Conservation (phyloP, 2,797 vertebrate genomes). For the Neosilurus hyrtlii region DNA sequence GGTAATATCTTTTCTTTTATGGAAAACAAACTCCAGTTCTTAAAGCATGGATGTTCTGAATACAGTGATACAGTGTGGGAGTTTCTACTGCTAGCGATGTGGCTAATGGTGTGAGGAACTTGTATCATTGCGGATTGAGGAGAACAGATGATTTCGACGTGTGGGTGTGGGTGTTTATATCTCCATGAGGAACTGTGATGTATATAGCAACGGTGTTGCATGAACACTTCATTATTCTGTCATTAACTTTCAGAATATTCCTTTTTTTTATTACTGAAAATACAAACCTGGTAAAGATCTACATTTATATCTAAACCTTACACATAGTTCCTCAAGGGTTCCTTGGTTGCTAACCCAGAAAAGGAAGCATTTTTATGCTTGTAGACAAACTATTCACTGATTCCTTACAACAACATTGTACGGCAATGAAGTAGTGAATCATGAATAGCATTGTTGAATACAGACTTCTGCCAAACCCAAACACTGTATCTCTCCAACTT, state of each 20-base stretch:
- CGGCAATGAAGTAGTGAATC: no score
- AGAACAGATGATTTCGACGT: background rate
- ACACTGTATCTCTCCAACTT: no score
- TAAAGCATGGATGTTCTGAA: background rate
- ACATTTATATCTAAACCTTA: background rate
- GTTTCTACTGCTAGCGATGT: slow-evolving; percentile 4
- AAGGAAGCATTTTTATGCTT: no score
- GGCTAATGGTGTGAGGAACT: slow-evolving; percentile 7
- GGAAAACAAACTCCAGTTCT: slow-evolving; percentile 1
- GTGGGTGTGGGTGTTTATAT: background rate
- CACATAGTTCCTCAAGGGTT: no score
- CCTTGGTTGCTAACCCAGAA: background rate
- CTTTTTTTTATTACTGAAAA: background rate
- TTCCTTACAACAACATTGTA: no score
- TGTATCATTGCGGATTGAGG: background rate
- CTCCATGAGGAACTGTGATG: background rate
- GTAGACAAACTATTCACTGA: no score
- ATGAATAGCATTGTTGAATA: no score
- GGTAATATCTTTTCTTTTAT: background rate
- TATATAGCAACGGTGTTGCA: background rate
- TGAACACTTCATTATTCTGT: background rate
- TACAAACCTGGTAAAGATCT: background rate
- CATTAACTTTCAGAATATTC: background rate
- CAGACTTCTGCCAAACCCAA: no score
- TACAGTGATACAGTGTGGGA: background rate